Base-by-base conservation (phyloP, 2,113 vertebrate species). In the Ochotona curzoniae region DNA sequence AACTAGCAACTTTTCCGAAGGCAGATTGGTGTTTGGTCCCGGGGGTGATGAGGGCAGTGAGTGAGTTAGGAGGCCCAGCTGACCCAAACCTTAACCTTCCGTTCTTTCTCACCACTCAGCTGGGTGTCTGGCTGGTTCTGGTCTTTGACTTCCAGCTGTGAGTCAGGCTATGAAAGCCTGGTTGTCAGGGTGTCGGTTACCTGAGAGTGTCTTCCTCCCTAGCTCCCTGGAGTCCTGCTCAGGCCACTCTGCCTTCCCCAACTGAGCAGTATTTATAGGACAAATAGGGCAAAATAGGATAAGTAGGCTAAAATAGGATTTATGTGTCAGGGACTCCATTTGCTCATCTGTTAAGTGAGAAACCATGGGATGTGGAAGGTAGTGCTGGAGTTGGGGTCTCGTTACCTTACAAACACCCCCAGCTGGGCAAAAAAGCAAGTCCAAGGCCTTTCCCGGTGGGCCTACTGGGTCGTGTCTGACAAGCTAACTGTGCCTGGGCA, bases 331-430 rank as follows among this genome's bases (percentile, higher is more conserved):
- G 80, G 25, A 13, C 61, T 96, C 6, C 1, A 10, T 73, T 83
- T 87, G 28, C 35, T 82, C 60, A 23, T 18, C 32, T 69, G 14
- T 79, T 20, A 38, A 87, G 51, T 6, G 17, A 92, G 51, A 20
- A 57, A 23, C 35, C 47, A 28, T 0, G 2, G 21, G 12, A 2
- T 23, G 0, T 28, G 14, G 11, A 54, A 35, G 9, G 47, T 21
- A 81, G 30, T 25, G 15, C 26, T 21, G 13, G 9, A n/a, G 57
- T 14, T 23, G 21, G n/a, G 1, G 13, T 76, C 21, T 63, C n/a
- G 13, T 63, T 47, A 17, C 15, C 2, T 38, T 0, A 5, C 26
- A 9, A 61, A 32, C 0, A 32, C 2, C 32, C 4, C 60, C 8
- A 4, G 44, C 25, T 12, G n/a, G 76, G 25, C 14, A 35, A 38